Percentiles rank a stretch among this genome's conserved stretches.
These are phyloP conservation scores for Limnephilus marmoratus DNA, from an alignment of 2,888 invertebrate genomes.

Conservation along the genomic window DNA sequence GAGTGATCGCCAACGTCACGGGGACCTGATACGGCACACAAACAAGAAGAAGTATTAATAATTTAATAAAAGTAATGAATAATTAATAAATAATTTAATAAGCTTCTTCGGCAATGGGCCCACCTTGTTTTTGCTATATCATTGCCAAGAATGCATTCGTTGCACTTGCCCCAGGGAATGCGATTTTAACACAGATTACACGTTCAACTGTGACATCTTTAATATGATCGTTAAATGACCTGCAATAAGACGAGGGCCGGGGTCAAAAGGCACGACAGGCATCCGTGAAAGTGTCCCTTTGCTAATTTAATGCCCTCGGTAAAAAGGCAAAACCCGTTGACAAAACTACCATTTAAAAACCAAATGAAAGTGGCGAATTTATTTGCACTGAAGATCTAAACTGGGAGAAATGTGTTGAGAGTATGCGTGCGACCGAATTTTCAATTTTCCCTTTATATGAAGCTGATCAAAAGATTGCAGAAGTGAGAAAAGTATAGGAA, in stretches of 20 bases:
- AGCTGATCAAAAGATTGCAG: neutral
- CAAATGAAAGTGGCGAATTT: neutral
- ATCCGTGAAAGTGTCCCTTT: neutral
- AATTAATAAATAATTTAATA: too few relatives aligned
- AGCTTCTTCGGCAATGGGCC: neutral
- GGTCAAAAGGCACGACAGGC: constrained; percentile 5
- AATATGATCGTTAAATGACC: constrained; percentile 41
- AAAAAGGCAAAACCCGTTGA: neutral
- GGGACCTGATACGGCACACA: too few relatives aligned
- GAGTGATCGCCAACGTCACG: too few relatives aligned
- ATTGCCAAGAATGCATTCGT: neutral
- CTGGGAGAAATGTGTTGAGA: neutral
- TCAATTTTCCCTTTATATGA: neutral
- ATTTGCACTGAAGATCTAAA: neutral
- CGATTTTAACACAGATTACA: constrained; percentile 12
- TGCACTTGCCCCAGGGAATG: neutral
- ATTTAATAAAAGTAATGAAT: too few relatives aligned
- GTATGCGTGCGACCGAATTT: neutral
- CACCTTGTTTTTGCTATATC: neutral
- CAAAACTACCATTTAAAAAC: neutral
- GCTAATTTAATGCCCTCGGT: neutral
- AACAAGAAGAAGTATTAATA: too few relatives aligned
- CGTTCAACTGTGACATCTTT: constrained; percentile 31
- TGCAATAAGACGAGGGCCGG: neutral
- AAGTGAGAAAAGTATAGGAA: too few relatives aligned